These are phyloP conservation scores for Ectemnius lituratus DNA, from an alignment of 2,888 invertebrate genomes.

Conservation along the genomic window DNA sequence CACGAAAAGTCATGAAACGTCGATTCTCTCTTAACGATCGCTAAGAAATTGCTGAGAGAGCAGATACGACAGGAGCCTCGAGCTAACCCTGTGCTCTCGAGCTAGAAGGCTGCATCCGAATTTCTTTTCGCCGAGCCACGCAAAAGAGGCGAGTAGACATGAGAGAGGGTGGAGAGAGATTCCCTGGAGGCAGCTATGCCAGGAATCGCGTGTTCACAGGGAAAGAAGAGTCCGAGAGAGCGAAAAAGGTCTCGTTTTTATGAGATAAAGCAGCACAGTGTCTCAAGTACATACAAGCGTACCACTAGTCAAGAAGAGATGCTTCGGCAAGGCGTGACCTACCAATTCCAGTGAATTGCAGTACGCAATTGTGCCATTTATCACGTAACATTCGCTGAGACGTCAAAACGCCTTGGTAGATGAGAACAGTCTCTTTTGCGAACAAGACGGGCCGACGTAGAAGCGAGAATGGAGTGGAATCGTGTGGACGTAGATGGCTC, in stretches of 20 bases:
- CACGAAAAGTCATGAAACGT: constrained; percentile 13
- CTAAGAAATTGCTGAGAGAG: constrained; percentile 26
- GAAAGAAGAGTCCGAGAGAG: background rate
- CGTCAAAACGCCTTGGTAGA: too few relatives aligned
- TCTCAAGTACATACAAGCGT: background rate
- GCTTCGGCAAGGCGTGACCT: too few relatives aligned
- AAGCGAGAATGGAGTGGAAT: background rate
- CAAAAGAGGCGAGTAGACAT: constrained; percentile 16
- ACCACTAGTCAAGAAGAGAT: too few relatives aligned
- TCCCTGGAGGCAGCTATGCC: constrained; percentile 18
- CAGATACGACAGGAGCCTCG: background rate
- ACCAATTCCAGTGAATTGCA: too few relatives aligned
- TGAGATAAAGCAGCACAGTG: constrained; percentile 14
- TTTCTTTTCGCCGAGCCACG: constrained; percentile 26
- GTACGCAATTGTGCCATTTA: too few relatives aligned
- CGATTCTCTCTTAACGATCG: constrained; percentile 24
- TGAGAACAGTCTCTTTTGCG: too few relatives aligned
- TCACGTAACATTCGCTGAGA: too few relatives aligned
- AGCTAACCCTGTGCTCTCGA: constrained; percentile 2
- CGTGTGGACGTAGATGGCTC: constrained; percentile 19
- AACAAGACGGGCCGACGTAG: background rate
- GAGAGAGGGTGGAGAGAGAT: background rate
- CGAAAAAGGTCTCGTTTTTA: constrained; percentile 12
- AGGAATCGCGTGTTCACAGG: background rate
- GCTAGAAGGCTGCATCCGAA: constrained; percentile 23